Conservation (phyloP, 2,888 invertebrate species). For the Chydorus sphaericus region DNA sequence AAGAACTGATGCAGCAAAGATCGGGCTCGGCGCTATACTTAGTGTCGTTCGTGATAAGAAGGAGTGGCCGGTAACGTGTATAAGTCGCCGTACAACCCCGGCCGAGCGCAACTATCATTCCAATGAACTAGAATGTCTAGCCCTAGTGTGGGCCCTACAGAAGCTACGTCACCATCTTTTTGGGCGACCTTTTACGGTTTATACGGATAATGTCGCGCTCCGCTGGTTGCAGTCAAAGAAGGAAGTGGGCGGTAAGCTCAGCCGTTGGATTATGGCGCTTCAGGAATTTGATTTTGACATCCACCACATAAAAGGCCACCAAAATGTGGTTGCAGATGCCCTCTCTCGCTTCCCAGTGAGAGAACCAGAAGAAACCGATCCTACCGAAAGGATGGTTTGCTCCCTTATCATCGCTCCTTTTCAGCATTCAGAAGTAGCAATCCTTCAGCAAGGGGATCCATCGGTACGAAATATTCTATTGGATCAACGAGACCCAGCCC, state of each 20-base stretch:
- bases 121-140: conserved; percentile 22
- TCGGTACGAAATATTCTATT: no score
- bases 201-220: conserved; percentile 23
- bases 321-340: conserved; percentile 20
- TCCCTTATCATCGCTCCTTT: background rate
- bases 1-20: background rate
- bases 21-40: conserved; percentile 1
- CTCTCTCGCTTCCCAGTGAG: background rate
- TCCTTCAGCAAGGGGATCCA: no score
- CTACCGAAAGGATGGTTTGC: background rate
- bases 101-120: conserved; percentile 21
- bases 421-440: background rate
- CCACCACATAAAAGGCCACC: conserved; percentile 18
- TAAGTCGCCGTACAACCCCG: conserved; percentile 16
- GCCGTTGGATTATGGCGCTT: conserved; percentile 21
- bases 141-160: conserved; percentile 20
- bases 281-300: conserved; percentile 20
- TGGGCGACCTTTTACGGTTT: conserved; percentile 20
- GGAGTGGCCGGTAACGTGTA: conserved; percentile 17
- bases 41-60: background rate
- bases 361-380: background rate
- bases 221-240: conserved; percentile 16
- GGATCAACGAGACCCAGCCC: no score
- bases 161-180: conserved; percentile 21
- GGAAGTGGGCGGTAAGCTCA: conserved; percentile 18